Evolutionary conservation across 2,888 invertebrate genomes (phyloP).

Genomic region (Dicranocentrus wangi): DNA sequence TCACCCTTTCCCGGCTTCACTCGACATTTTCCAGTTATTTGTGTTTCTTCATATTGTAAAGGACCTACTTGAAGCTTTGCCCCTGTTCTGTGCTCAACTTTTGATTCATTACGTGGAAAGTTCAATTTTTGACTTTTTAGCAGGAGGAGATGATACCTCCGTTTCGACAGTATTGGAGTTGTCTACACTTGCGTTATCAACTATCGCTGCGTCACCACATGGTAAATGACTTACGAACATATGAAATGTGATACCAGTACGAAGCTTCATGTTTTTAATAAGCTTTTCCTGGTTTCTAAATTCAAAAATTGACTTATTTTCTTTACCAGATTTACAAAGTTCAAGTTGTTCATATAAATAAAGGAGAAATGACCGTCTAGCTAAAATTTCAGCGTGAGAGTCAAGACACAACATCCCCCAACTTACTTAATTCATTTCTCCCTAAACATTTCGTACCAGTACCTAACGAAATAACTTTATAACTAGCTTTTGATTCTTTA

Average conservation of each 20-base stretch:
- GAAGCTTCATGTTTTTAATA: conserved; percentile 76
- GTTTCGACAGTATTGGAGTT: not conserved
- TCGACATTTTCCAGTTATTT: conserved; percentile 82
- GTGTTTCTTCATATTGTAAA: conserved; percentile 77
- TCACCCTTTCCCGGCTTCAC: conserved; percentile 94
- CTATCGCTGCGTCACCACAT: conserved; percentile 95
- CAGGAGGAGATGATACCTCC: not conserved
- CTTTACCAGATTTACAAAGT: conserved; percentile 71
- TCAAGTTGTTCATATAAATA: conserved; percentile 83
- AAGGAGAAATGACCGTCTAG: conserved; percentile 86
- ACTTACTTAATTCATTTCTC: conserved; percentile 78
- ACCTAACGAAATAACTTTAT: conserved; percentile 85
- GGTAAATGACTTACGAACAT: conserved; percentile 91
- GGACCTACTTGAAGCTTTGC: conserved; percentile 78
- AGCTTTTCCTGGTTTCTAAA: conserved; percentile 14
- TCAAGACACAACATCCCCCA: conserved; percentile 87
- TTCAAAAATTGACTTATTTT: conserved; percentile 52
- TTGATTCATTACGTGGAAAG: no score
- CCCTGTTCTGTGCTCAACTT: conserved; percentile 83
- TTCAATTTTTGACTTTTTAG: conserved; percentile 56
- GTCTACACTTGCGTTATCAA: conserved; percentile 74
- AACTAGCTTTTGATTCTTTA: no score
- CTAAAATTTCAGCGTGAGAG: conserved; percentile 92
- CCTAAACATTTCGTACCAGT: conserved; percentile 96
- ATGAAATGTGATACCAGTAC: conserved; percentile 81